Conservation (phyloP, 1,140 invertebrate species). For the Diachasma alloeum region DNA sequence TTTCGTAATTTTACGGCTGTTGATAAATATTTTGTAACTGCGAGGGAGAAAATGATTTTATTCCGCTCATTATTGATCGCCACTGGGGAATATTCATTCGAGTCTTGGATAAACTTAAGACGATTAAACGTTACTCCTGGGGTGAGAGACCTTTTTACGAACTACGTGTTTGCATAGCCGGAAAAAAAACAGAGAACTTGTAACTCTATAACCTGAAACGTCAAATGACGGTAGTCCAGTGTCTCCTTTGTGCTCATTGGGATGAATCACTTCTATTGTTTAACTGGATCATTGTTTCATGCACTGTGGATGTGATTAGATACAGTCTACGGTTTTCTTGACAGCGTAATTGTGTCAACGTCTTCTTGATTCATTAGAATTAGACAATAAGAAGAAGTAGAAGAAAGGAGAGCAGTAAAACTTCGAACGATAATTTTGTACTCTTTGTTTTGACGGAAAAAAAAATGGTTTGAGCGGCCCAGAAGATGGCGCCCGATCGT, state of each 20-base stretch:
- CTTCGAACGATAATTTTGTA: not conserved
- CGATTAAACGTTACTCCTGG: not conserved
- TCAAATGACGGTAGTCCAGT: slow-evolving; percentile 25
- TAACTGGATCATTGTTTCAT: slow-evolving; percentile 2
- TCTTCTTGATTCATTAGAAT: not conserved
- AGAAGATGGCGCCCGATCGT: not conserved
- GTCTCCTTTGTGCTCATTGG: not conserved
- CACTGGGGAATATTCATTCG: not conserved
- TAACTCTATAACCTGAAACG: slow-evolving; percentile 37
- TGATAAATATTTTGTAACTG: too few relatives aligned
- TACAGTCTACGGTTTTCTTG: slow-evolving; percentile 11
- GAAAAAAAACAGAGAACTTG: slow-evolving; percentile 15
- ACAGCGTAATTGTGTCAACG: not conserved
- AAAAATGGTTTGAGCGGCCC: not conserved
- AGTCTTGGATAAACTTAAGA: not conserved
- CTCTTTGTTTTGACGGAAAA: not conserved
- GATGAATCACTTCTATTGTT: slow-evolving; percentile 17
- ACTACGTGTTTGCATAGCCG: not conserved
- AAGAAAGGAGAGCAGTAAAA: not conserved
- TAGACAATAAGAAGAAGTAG: not conserved
- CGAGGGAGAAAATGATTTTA: not conserved
- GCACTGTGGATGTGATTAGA: not conserved
- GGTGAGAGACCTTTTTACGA: not conserved
- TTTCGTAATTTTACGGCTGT: not conserved
- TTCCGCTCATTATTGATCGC: not conserved